phyloP scores from a whole-genome alignment of 2,888 invertebrate species.

The Anthophora plumipes region DNA sequence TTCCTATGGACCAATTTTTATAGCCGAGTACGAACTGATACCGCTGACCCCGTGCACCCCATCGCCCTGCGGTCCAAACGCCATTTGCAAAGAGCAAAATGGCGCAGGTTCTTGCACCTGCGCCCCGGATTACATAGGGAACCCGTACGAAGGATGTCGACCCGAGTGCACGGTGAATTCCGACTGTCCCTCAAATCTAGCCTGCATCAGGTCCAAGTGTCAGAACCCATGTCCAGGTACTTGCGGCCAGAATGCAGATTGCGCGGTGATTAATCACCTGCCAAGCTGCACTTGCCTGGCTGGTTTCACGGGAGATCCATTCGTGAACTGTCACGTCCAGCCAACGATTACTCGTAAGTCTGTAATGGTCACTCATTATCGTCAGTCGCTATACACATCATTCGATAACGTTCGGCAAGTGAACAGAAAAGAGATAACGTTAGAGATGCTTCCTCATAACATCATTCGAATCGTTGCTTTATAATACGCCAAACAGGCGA shows the following conservation, averaged over 20 bases:
- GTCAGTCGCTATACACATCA: slow-evolving; percentile 17
- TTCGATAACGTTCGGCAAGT: slow-evolving; percentile 14
- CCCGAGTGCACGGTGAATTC: slow-evolving; percentile 85
- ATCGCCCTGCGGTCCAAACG: slow-evolving; percentile 91
- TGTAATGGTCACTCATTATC: slow-evolving; percentile 17
- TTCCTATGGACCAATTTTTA: slow-evolving; percentile 25
- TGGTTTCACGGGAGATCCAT: slow-evolving; percentile 89
- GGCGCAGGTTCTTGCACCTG: slow-evolving; percentile 92
- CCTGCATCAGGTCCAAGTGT: slow-evolving; percentile 85
- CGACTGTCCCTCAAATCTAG: slow-evolving; percentile 84
- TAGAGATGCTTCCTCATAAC: slow-evolving; percentile 31
- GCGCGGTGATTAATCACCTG: slow-evolving; percentile 91
- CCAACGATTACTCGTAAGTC: slow-evolving; percentile 79
- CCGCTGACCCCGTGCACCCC: slow-evolving; percentile 87
- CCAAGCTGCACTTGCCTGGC: slow-evolving; percentile 91
- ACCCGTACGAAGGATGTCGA: slow-evolving; percentile 87
- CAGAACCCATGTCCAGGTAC: slow-evolving; percentile 85
- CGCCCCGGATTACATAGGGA: slow-evolving; percentile 89
- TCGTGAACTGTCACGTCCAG: slow-evolving; percentile 86
- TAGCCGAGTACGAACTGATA: slow-evolving; percentile 58
- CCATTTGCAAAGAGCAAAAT: slow-evolving; percentile 90
- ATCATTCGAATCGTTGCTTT: too few relatives aligned
- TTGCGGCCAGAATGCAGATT: slow-evolving; percentile 87
- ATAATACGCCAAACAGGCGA: background rate
- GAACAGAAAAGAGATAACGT: slow-evolving; percentile 83